phyloP scores from a whole-genome alignment of 2,113 vertebrate species.

The Cavia porcellus region DNA sequence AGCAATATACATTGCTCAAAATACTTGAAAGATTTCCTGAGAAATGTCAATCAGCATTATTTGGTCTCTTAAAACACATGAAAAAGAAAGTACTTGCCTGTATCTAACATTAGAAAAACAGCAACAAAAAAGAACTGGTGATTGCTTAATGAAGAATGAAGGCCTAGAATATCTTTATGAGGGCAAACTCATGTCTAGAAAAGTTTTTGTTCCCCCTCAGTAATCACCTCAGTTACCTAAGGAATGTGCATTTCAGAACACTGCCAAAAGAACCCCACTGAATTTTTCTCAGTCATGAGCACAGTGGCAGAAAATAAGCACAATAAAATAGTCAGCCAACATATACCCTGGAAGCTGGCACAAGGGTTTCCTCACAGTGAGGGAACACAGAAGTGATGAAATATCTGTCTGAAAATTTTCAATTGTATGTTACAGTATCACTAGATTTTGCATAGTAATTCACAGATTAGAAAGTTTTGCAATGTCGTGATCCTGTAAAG shows the following conservation, averaged over 20 bases:
- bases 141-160: neutral
- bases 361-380: neutral
- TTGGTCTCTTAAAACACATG: neutral
- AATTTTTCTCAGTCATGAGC: constrained; percentile 1
- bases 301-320: neutral
- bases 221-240: neutral
- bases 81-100: neutral
- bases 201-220: neutral
- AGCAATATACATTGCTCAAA: neutral
- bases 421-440: neutral
- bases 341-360: neutral
- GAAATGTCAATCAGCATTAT: neutral
- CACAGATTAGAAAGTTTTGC: neutral
- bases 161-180: neutral
- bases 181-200: constrained; percentile 28
- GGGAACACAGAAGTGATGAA: neutral
- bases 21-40: neutral
- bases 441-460: neutral
- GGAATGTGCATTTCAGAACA: neutral
- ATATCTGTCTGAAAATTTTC: neutral
- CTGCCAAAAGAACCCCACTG: neutral
- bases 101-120: neutral
- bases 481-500: neutral
- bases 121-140: neutral
- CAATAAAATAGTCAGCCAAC: neutral